These are phyloP conservation scores for Cyrtodaria siliqua DNA, from an alignment of 2,888 invertebrate species.

Conservation along the genomic window DNA sequence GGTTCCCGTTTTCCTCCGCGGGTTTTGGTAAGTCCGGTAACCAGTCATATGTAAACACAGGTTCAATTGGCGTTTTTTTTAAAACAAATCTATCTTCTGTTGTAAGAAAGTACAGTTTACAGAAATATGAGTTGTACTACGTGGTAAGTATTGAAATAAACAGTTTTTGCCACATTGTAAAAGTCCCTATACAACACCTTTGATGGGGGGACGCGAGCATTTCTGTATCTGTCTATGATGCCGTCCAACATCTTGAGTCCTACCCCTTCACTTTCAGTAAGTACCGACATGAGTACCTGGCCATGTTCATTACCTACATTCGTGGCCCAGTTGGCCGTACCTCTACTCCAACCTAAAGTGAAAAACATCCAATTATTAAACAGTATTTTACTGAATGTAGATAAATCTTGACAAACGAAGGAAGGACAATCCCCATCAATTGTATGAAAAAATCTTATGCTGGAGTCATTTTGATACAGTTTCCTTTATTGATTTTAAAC, in stretches of 20 bases:
- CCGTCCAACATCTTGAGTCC: constrained; percentile 55
- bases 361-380: background rate
- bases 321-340: constrained; percentile 60
- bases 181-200: constrained; percentile 63
- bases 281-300: constrained; percentile 61
- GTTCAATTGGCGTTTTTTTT: too few species aligned
- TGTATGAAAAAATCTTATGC: too few species aligned
- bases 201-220: constrained; percentile 54
- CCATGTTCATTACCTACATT: constrained; percentile 63
- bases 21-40: too few species aligned
- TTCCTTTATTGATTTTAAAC: too few species aligned
- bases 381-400: background rate
- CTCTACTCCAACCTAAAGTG: constrained; percentile 29
- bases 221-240: constrained; percentile 42
- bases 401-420: background rate
- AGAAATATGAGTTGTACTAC: too few species aligned
- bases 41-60: too few species aligned
- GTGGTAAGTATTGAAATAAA: too few species aligned
- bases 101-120: too few species aligned
- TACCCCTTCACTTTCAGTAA: constrained; percentile 64
- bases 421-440: background rate
- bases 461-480: too few species aligned
- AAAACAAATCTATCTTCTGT: too few species aligned
- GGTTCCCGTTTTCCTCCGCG: too few species aligned
- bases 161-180: too few species aligned